Evolutionary conservation across 2,113 vertebrate species (phyloP).

Genomic region (Cyprinodon tularosa): DNA sequence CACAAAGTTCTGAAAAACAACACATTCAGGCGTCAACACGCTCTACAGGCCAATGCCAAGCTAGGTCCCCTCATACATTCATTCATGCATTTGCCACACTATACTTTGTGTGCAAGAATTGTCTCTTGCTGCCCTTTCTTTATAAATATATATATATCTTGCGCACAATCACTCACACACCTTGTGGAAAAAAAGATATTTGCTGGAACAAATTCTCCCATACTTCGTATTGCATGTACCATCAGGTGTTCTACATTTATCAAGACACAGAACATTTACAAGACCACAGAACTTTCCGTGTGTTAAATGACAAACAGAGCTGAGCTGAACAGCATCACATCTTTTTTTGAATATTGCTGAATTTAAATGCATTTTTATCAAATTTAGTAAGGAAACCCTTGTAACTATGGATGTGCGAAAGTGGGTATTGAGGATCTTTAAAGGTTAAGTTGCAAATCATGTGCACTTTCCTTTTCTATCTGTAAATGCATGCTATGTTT

Average conservation of each 20-base stretch:
- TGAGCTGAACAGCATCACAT: slow-evolving; percentile 41
- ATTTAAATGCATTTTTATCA: slow-evolving; percentile 16
- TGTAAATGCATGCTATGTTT: slow-evolving; percentile 3
- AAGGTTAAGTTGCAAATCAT: slow-evolving; percentile 39
- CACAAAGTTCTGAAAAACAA: slow-evolving; percentile 28
- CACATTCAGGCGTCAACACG: slow-evolving; percentile 58
- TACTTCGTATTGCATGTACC: slow-evolving; percentile 4
- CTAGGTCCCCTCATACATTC: slow-evolving; percentile 60
- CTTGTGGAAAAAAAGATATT: slow-evolving; percentile 9
- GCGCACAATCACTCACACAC: slow-evolving; percentile 4
- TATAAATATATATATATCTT: slow-evolving; percentile 13
- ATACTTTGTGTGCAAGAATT: slow-evolving; percentile 44
- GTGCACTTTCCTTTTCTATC: slow-evolving; percentile 8
- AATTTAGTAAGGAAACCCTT: slow-evolving; percentile 5
- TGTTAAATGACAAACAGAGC: not conserved
- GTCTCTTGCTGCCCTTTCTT: not conserved
- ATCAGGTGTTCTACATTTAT: slow-evolving; percentile 39
- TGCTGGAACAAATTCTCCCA: slow-evolving; percentile 6
- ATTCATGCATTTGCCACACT: slow-evolving; percentile 57
- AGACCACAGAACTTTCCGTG: slow-evolving; percentile 10
- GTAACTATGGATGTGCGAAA: not conserved
- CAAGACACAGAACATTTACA: slow-evolving; percentile 26
- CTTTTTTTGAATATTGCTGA: slow-evolving; percentile 2
- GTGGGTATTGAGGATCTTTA: slow-evolving; percentile 51
- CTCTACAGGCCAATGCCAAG: slow-evolving; percentile 37